These are phyloP conservation scores for Panonychus citri DNA, from an alignment of 1,140 invertebrate genomes.

Conservation along the genomic window DNA sequence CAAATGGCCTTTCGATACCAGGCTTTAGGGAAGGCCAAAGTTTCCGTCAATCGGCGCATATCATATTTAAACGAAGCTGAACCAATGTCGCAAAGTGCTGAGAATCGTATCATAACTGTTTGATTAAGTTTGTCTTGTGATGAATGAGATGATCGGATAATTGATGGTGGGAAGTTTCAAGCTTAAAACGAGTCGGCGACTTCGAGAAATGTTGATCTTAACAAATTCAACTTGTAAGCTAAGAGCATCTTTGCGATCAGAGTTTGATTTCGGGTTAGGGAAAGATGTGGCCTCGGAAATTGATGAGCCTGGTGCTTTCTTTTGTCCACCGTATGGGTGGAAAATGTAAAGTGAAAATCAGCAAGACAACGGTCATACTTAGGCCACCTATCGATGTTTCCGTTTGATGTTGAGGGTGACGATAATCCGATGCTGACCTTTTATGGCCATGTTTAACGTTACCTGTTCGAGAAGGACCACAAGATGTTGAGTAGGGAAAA, in stretches of 20 bases:
- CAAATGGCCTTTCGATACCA: slow-evolving; percentile 89
- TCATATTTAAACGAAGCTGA: slow-evolving; percentile 98
- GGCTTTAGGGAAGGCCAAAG: slow-evolving; percentile 85
- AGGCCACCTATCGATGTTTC: slow-evolving; percentile 45
- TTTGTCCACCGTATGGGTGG: slow-evolving; percentile 77
- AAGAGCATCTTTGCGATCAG: slow-evolving; percentile 76
- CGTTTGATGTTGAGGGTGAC: background rate
- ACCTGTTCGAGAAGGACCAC: background rate
- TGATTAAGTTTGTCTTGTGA: background rate
- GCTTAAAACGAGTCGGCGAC: slow-evolving; percentile 36
- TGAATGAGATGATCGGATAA: background rate
- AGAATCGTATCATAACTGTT: slow-evolving; percentile 16
- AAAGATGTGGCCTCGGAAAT: background rate
- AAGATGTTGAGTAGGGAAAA: background rate
- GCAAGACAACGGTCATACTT: slow-evolving; percentile 76
- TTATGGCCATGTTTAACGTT: background rate
- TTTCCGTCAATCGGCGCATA: slow-evolving; percentile 88
- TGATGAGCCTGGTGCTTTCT: slow-evolving; percentile 36
- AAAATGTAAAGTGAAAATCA: slow-evolving; percentile 93
- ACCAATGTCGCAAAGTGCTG: slow-evolving; percentile 79
- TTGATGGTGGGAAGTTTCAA: background rate
- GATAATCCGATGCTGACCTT: background rate
- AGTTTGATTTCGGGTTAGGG: slow-evolving; percentile 44
- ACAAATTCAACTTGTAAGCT: slow-evolving; percentile 92
- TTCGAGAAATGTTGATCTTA: slow-evolving; percentile 75